Evolutionary conservation across 2,797 vertebrate species (phyloP), one percentile per base, ranked within the genome.

Genomic region (Gobionotothen gibberifrons): DNA sequence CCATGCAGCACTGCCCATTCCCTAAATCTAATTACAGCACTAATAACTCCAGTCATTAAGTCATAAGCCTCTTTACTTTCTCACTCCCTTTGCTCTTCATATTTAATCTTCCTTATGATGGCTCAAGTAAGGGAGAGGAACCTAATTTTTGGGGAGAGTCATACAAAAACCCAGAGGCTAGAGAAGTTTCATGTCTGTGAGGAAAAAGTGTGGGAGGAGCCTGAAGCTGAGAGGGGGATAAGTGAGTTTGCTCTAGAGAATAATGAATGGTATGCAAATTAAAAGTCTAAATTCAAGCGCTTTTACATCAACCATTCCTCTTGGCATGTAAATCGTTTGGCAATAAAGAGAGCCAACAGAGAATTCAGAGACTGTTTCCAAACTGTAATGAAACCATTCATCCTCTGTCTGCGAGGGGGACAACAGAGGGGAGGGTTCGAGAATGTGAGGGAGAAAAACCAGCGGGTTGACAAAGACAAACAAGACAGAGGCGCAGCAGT

Each of bases 21-120:
- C 89, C 86, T 88, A 91, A 92, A 93, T 93, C 85, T 90, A 92
- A 93, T 93, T 93, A 92, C 89, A 86, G 85, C 87, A 88, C 92
- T 92, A 93, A 93, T 91, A 92, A 92, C 89, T 90, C 79, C 88
- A 91, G 89, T 91, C 90, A 92, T 93, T 93, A 90, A 93, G 92
- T 92, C 87, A 91, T 93, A 92, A 93, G 91, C 91, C 84, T 91
- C 92, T 93, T 93, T 91, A 87, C 90, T 89, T 91, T 93, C 90
- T 91, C 89, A 90, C 92, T 92, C 84, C 86, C 84, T 90, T 85
- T 84, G 83, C 89, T 87, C 89, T 91, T 80, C 76, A 76, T 87
- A 91, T 92, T 92, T 90, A 92, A 93, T 93, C 91, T 90, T 85
- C 85, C 84, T 82, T 74, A 67, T 78, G 85, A 90, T 87, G 85